Base-by-base conservation (phyloP, 1,140 invertebrate species). In the Ips typographus region DNA sequence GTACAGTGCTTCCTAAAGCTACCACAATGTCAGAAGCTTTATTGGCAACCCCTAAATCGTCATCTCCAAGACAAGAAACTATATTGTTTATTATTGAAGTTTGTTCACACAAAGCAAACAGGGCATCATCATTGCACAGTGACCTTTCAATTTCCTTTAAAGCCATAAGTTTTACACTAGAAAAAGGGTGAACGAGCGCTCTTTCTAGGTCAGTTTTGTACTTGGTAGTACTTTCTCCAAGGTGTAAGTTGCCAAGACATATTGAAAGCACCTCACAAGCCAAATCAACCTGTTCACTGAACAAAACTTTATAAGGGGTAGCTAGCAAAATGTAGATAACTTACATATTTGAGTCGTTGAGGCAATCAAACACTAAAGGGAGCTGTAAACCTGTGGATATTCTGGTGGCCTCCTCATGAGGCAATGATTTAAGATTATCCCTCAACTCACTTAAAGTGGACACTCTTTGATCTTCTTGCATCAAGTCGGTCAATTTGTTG, bases 31-130 rank as follows among this genome's bases (percentile, higher is more conserved):
- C 73, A 62, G 86, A 82, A 2, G 88, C 86, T 72, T 81, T 81
- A 61, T 84, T 83, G 1, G 86, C 86, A n/a, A 90, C 83, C 4
- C 78, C 79, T 44, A 89, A 73, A 76, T 89, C 83, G 3, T 84
- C 79, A 71, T 89, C 85, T 3, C 78, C 80, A 1, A 91, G 80
- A 77, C 84, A 85, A 43, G 85, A 82, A 40, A 85, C 79, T 3
- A 86, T 76, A 38, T 80, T 82, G 2, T 82, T 80, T 70, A 87
- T 79, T 40, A 90, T 76, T 75, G 84, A 81, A 55, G 81, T 75
- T 75, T 87, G 82, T 61, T 81, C 76, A 47, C 85, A 78, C 5
- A 89, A 70, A 42, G 75, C 67, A 43, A 66, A 70, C n/a, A 78
- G 38, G 39, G 72, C 44, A 57, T 76, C 75, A 40, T 78, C 75